Conservation (phyloP, 2,888 invertebrate species). For the Luffia ferchaultella region DNA sequence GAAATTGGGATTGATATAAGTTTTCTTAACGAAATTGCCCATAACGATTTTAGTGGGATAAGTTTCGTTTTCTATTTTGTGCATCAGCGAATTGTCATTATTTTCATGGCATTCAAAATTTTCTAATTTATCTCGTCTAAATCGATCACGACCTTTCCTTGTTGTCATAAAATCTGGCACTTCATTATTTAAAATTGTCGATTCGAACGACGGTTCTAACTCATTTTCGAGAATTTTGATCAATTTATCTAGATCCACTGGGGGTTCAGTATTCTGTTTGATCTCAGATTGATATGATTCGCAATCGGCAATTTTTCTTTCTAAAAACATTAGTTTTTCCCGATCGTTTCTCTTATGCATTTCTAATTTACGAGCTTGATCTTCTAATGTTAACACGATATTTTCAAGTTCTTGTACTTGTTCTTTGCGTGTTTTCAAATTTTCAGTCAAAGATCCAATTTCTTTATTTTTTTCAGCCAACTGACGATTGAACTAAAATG, state of each 20-base stretch:
- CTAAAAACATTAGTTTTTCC: constrained; percentile 30
- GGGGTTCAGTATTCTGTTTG: constrained; percentile 24
- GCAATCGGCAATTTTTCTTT: constrained; percentile 31
- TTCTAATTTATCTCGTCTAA: constrained; percentile 6
- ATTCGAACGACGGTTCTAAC: constrained; percentile 29
- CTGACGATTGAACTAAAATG: constrained; percentile 32
- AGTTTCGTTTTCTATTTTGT: constrained; percentile 21
- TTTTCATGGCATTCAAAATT: constrained; percentile 19
- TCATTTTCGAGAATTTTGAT: constrained; percentile 51
- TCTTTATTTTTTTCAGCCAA: constrained; percentile 39
- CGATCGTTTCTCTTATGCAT: constrained; percentile 33
- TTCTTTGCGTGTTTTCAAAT: constrained; percentile 29
- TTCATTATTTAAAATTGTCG: constrained; percentile 11
- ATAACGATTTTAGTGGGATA: constrained; percentile 28
- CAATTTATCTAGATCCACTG: constrained; percentile 38
- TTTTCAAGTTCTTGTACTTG: constrained; percentile 34
- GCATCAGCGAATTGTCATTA: constrained; percentile 14
- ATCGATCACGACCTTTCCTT: background rate
- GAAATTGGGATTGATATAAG: constrained; percentile 19
- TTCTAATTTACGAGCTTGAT: constrained; percentile 30
- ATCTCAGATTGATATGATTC: constrained; percentile 25
- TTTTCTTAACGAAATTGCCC: constrained; percentile 30
- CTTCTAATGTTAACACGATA: constrained; percentile 45
- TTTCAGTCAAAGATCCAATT: constrained; percentile 32
- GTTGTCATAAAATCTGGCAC: constrained; percentile 1